Evolutionary conservation across 92 coral and sea anemone genomes (phyloP).

Genomic region (Montipora capitata): DNA sequence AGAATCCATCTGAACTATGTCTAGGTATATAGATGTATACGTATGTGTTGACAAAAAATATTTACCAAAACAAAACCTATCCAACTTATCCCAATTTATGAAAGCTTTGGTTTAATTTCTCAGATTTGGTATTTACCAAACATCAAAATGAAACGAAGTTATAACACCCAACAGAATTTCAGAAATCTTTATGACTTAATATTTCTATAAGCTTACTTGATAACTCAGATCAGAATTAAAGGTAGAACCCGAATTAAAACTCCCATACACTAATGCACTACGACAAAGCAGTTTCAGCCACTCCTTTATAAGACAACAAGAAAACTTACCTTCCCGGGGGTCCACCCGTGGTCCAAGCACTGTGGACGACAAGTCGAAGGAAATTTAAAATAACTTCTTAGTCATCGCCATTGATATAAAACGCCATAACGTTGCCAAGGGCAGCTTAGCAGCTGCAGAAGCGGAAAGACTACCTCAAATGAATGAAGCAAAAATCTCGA

Average conservation of each 20-base stretch:
- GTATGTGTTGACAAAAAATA: too few species aligned
- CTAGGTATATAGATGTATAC: too few species aligned
- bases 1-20: too few species aligned
- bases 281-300: background rate
- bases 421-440: conserved; percentile 78
- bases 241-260: background rate
- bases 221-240: background rate
- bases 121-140: background rate
- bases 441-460: background rate
- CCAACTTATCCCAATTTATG: background rate
- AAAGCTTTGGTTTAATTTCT: background rate
- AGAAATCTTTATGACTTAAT: too few species aligned
- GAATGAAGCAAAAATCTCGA: background rate
- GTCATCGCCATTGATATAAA: conserved; percentile 52
- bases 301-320: background rate
- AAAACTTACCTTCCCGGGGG: conserved; percentile 91
- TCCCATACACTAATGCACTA: background rate
- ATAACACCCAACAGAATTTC: too few species aligned
- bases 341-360: conserved; percentile 86
- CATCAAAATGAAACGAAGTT: background rate
- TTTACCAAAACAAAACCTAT: background rate
- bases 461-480: conserved; percentile 4
- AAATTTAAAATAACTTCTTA: conserved; percentile 24
- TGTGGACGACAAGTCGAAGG: conserved; percentile 43
- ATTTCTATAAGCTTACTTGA: too few species aligned